Percentiles rank a stretch among this genome's conserved stretches.
phyloP scores from a whole-genome alignment of 2,888 invertebrate genomes.

The Pterostichus madidus region DNA sequence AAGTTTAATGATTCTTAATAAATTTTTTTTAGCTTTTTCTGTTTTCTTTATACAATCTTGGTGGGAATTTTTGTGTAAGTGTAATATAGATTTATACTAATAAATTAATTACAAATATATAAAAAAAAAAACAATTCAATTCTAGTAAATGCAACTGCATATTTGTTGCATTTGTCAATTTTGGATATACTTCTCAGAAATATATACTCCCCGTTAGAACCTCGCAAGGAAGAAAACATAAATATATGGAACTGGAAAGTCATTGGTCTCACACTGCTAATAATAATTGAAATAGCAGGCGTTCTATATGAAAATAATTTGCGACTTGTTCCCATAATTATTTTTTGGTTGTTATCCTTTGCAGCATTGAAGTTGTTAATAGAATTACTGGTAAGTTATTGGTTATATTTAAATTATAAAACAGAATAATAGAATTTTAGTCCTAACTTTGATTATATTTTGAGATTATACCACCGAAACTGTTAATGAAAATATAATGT shows the following conservation, averaged over 20 bases:
- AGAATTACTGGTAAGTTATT: too few relatives aligned
- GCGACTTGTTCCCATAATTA: too few relatives aligned
- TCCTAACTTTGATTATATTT: too few relatives aligned
- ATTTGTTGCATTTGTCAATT: background rate
- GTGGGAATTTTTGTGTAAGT: constrained; percentile 19
- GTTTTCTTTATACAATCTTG: background rate
- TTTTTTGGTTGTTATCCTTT: too few relatives aligned
- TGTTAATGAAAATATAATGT: too few relatives aligned
- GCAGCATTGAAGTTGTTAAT: too few relatives aligned
- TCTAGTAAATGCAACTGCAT: background rate
- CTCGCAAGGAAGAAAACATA: constrained; percentile 71
- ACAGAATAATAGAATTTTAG: too few relatives aligned
- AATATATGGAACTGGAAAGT: background rate
- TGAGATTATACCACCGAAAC: too few relatives aligned
- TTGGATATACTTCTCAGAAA: constrained; percentile 65
- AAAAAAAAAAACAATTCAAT: background rate
- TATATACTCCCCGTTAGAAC: constrained; percentile 71
- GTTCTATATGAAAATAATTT: background rate
- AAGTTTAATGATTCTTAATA: background rate
- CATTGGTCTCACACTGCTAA: background rate
- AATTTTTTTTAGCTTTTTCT: background rate
- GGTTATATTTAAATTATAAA: too few relatives aligned
- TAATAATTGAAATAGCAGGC: background rate
- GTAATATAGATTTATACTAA: background rate
- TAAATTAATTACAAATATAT: background rate